A percentile compares a stretch with the other conserved stretches of the same genome.
Evolutionary conservation across 2,797 vertebrate species (phyloP).

Genomic region (Chaunax sp.): DNA sequence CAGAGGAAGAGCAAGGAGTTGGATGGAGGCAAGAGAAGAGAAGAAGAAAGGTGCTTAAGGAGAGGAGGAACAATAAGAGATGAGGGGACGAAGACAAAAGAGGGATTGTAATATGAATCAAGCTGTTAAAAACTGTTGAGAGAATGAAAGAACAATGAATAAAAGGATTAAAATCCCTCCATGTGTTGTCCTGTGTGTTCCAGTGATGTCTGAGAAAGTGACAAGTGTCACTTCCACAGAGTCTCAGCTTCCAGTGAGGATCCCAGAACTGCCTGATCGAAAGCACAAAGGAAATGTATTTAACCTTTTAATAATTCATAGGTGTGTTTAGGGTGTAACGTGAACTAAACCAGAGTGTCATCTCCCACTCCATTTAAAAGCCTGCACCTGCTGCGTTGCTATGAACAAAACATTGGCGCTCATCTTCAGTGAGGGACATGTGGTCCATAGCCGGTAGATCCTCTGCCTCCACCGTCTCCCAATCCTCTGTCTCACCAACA

Average conservation of each 20-base stretch:
- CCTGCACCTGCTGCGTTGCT: too few species aligned
- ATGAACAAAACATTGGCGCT: too few species aligned
- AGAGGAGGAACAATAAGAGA: not conserved
- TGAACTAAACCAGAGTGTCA: too few species aligned
- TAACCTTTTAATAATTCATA: too few species aligned
- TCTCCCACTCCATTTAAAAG: too few species aligned
- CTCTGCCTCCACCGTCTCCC: too few species aligned
- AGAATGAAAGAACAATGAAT: not conserved
- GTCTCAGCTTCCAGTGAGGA: conserved; percentile 36
- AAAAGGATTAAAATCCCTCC: not conserved
- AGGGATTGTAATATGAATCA: not conserved
- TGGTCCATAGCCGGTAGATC: too few species aligned
- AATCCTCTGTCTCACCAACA: too few species aligned
- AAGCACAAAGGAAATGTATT: too few species aligned
- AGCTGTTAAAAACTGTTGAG: conserved; percentile 8
- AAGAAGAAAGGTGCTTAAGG: not conserved
- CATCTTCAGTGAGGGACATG: too few species aligned
- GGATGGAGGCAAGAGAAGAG: not conserved
- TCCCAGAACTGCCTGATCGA: not conserved
- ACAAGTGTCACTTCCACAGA: conserved; percentile 23
- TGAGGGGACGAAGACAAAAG: conserved; percentile 1
- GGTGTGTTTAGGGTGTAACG: too few species aligned
- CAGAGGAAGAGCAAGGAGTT: not conserved
- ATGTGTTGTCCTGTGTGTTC: conserved; percentile 1
- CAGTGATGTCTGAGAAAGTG: conserved; percentile 39